Evolutionary conservation across 2,888 invertebrate species (phyloP), one percentile per base, ranked within the genome.

Genomic region (Synergus laeviventris): DNA sequence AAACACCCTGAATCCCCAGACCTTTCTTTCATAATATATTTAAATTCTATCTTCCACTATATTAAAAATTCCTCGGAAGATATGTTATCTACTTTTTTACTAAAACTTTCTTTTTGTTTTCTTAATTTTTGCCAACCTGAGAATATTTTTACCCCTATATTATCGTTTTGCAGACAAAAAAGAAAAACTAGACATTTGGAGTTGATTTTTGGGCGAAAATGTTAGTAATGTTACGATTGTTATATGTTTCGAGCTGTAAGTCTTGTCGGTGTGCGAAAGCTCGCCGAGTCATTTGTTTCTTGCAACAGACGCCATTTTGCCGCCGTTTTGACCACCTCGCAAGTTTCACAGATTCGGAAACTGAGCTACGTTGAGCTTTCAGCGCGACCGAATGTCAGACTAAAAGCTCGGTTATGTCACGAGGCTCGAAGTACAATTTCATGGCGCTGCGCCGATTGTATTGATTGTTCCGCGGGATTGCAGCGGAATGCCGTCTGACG

Each of bases 401-500:
- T 83, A 78, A 83, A 82, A 82, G 79, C 80, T 83, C 81, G 79
- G 81, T 76, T 79, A 77, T 81, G 74, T 75, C 79, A 79, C 76
- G 78, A 79, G 79, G 79, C 82, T 81, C 45, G 16, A 18, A 31
- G 31, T 70, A 70, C 49, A 70, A 70, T 70, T 80, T 78, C 78
- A 78, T 81, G 76, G 76, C 83, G 78, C 82, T 82, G 83, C 83
- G 81, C 84, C 84, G 82, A 83, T 84, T 84, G 81, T 85, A 85
- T 85, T 85, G 85, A 85, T 85, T 85, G 81, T 82, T 79, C 74
- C 77, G 66, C 73, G 64, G 75, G 82, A 78, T 81, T 81, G 81
- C 77, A 78, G 56, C 56, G 79, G 76, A 82, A 82, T 81, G 82
- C 82, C 81, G 80, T 54, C 82, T 82, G 74, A 82, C 82, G 82